These are phyloP conservation scores for Dicrostonyx torquatus DNA, from an alignment of 2,797 vertebrate species.

Conservation along the genomic window DNA sequence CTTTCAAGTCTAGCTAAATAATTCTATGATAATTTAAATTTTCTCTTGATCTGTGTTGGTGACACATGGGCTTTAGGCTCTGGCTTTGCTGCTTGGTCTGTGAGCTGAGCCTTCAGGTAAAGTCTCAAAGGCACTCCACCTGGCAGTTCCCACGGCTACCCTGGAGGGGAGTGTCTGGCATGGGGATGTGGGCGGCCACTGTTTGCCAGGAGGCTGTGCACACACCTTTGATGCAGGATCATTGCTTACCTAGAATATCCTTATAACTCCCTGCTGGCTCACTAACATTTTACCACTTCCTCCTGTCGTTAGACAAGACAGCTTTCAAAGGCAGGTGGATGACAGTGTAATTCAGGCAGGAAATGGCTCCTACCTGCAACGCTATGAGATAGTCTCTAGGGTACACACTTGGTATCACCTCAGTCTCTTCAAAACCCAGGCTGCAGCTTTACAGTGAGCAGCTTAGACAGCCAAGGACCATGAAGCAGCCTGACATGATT, in stretches of 20 bases:
- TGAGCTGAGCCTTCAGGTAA: neutral
- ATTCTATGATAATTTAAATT: neutral
- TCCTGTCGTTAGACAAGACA: slow-evolving; percentile 30
- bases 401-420: neutral
- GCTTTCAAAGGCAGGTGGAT: slow-evolving; percentile 69
- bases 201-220: slow-evolving; percentile 46
- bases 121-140: neutral
- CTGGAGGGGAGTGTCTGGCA: neutral
- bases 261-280: slow-evolving; percentile 43
- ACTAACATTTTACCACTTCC: slow-evolving; percentile 75
- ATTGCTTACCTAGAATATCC: slow-evolving; percentile 55
- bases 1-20: neutral
- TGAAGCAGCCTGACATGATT: neutral
- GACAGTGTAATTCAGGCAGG: slow-evolving; percentile 38
- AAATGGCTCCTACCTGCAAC: slow-evolving; percentile 20
- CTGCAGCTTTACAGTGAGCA: neutral
- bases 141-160: neutral
- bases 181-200: neutral
- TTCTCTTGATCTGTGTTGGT: neutral
- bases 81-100: neutral
- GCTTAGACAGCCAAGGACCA: neutral
- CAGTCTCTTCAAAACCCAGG: neutral
- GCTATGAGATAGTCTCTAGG: neutral
- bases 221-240: slow-evolving; percentile 70
- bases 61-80: neutral